These are phyloP conservation scores for Gnatocerus cornutus DNA, from an alignment of 2,888 invertebrate genomes.

Conservation along the genomic window DNA sequence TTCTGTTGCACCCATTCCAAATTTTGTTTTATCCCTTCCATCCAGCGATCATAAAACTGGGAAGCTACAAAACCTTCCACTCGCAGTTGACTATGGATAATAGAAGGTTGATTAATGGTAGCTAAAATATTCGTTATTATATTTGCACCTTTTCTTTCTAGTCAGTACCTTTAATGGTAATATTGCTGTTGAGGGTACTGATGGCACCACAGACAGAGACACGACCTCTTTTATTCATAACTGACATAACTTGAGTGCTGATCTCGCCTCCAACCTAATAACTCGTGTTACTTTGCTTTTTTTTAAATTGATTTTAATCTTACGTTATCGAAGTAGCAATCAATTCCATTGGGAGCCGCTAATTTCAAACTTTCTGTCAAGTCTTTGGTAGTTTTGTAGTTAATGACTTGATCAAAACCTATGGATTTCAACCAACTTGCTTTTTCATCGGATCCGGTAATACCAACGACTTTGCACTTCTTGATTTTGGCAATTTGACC, in stretches of 20 bases:
- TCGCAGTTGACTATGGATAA: too few relatives aligned
- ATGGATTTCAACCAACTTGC: constrained; percentile 77
- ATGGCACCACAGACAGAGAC: constrained; percentile 82
- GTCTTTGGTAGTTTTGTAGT: constrained; percentile 78
- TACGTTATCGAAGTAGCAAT: constrained; percentile 84
- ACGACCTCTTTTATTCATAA: constrained; percentile 79
- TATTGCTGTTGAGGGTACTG: constrained; percentile 75
- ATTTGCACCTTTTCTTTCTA: too few relatives aligned
- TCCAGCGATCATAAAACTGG: constrained; percentile 75
- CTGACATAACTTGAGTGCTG: constrained; percentile 75
- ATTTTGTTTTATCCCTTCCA: constrained; percentile 78
- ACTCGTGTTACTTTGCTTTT: not conserved
- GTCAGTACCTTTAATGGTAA: constrained; percentile 19
- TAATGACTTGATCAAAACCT: constrained; percentile 79
- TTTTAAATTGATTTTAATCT: too few relatives aligned
- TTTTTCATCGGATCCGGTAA: constrained; percentile 81
- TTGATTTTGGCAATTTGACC: constrained; percentile 85
- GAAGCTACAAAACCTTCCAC: too few relatives aligned
- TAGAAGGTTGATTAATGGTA: too few relatives aligned
- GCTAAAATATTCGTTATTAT: too few relatives aligned
- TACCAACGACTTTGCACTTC: constrained; percentile 80
- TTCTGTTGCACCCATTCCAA: constrained; percentile 77
- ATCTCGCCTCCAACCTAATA: constrained; percentile 81
- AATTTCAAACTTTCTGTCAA: constrained; percentile 73
- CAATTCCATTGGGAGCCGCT: constrained; percentile 79